Evolutionary conservation across 2,888 invertebrate species (phyloP).

Genomic region (Ichneumon xanthorius): DNA sequence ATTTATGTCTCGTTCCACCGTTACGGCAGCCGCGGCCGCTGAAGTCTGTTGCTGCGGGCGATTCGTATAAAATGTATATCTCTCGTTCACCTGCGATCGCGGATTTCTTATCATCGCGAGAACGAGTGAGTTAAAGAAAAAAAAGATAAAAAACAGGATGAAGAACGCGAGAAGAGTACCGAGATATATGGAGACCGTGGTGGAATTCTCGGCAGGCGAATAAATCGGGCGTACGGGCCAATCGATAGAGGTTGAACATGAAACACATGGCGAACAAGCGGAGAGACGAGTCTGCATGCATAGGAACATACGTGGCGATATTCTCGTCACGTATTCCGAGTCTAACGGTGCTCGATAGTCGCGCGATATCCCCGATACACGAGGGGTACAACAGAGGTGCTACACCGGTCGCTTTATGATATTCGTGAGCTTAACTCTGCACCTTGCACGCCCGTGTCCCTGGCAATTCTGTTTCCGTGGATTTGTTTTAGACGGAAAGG

Average conservation of each 20-base stretch:
- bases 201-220: slow-evolving; percentile 52
- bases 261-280: slow-evolving; percentile 68
- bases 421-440: slow-evolving; percentile 32
- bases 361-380: slow-evolving; percentile 53
- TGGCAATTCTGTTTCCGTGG: slow-evolving; percentile 27
- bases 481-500: slow-evolving; percentile 17
- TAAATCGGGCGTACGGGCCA: slow-evolving; percentile 63
- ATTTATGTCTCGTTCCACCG: background rate
- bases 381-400: slow-evolving; percentile 30
- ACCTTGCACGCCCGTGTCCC: slow-evolving; percentile 32
- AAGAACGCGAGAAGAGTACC: background rate
- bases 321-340: slow-evolving; percentile 64
- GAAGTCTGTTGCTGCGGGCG: slow-evolving; percentile 8
- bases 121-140: background rate
- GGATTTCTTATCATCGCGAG: slow-evolving; percentile 6
- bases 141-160: slow-evolving; percentile 22
- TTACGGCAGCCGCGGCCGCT: background rate
- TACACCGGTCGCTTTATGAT: slow-evolving; percentile 1
- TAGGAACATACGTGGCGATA: slow-evolving; percentile 33
- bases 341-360: slow-evolving; percentile 64
- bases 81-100: slow-evolving; percentile 13
- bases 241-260: slow-evolving; percentile 58
- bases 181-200: slow-evolving; percentile 1
- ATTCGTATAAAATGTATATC: slow-evolving; percentile 16
- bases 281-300: slow-evolving; percentile 48